A percentile compares a stretch with the other conserved stretches of the same genome.
Conservation (phyloP, 2,113 vertebrate species). For the Tiliqua scincoides region DNA sequence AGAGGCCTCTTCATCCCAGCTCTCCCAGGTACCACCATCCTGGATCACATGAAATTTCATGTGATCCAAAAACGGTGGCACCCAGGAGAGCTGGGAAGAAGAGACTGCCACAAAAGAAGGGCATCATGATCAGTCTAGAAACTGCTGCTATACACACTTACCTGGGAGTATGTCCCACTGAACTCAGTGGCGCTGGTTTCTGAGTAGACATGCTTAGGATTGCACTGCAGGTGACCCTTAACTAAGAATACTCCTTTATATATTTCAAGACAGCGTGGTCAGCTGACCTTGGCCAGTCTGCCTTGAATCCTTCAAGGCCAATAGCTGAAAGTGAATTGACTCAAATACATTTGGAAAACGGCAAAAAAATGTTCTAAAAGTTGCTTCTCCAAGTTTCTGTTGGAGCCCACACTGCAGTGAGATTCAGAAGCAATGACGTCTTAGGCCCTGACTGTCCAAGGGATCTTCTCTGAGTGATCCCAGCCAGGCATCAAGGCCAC, state of each 20-base stretch:
- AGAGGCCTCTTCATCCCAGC: no score
- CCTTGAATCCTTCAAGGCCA: background rate
- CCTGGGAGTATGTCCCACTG: no score
- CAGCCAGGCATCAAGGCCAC: conserved; percentile 29
- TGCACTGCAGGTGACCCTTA: background rate
- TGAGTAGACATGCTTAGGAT: background rate
- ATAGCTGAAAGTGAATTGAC: background rate
- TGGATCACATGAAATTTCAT: no score
- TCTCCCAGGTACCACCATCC: no score
- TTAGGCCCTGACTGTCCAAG: rapidly evolving
- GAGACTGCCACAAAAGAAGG: no score
- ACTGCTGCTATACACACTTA: no score
- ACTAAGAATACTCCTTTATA: background rate
- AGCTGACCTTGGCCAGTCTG: background rate
- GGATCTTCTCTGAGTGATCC: conserved; percentile 20
- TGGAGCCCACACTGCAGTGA: background rate
- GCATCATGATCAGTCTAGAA: no score
- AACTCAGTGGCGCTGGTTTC: no score
- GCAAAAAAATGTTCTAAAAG: background rate
- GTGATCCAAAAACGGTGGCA: no score
- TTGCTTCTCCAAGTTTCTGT: conserved; percentile 32
- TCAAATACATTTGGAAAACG: background rate
- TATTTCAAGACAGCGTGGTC: background rate
- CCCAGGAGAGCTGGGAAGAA: no score
- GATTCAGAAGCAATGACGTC: background rate